Conservation (phyloP, 1,140 invertebrate genomes). For the Parasteatoda tepidariorum region DNA sequence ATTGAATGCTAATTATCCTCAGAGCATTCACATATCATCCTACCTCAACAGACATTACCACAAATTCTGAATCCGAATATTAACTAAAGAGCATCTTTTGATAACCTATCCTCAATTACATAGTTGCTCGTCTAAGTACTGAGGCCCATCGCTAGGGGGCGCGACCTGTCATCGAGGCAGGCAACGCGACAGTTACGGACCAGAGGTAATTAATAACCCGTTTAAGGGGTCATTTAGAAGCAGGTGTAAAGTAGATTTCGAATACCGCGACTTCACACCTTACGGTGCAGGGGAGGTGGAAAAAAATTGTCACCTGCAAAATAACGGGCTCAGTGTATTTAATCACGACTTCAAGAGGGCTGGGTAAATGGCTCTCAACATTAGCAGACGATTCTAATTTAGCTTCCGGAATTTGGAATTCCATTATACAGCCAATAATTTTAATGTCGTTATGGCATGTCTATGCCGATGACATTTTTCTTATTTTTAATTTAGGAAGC, state of each 20-base stretch:
- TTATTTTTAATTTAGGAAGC: too few species aligned
- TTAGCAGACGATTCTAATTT: background rate
- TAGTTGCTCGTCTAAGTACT: background rate
- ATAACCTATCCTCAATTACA: constrained; percentile 6
- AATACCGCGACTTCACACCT: background rate
- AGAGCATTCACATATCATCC: too few species aligned
- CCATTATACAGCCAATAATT: constrained; percentile 21
- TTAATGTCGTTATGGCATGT: constrained; percentile 17
- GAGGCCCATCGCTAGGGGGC: constrained; percentile 36
- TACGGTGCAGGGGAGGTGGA: background rate
- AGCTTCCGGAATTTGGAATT: constrained; percentile 16
- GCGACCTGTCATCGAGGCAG: constrained; percentile 45
- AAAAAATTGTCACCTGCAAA: constrained; percentile 48
- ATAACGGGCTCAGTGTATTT: constrained; percentile 19
- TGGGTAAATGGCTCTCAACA: background rate
- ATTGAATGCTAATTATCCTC: too few species aligned
- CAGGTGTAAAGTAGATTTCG: constrained; percentile 14
- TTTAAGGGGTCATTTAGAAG: constrained; percentile 41
- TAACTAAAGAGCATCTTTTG: too few species aligned
- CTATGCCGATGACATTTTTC: background rate
- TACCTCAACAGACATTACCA: too few species aligned
- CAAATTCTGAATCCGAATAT: too few species aligned
- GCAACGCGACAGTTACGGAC: constrained; percentile 38
- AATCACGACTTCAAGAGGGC: constrained; percentile 12
- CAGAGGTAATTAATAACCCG: constrained; percentile 45